Evolutionary conservation across 2,888 invertebrate species (phyloP).

Genomic region (Plebejus anna): DNA sequence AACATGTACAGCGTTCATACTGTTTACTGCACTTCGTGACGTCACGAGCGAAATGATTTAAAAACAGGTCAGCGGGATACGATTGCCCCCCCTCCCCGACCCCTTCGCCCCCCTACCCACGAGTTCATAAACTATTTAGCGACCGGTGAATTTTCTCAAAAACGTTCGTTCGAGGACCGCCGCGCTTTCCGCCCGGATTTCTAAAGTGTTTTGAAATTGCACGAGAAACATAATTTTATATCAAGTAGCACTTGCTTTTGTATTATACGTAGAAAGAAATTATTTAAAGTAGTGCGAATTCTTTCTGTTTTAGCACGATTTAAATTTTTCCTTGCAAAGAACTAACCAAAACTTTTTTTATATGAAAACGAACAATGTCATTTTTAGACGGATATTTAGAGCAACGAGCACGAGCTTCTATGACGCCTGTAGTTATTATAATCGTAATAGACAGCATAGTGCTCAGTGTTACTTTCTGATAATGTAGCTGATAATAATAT

Average conservation of each 20-base stretch:
- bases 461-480: no score
- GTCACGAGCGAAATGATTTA: constrained; percentile 13
- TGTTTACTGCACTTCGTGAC: background rate
- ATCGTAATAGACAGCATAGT: no score
- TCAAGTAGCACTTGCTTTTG: background rate
- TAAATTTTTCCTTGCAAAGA: background rate
- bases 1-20: background rate
- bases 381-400: no score
- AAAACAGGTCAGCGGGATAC: constrained; percentile 19
- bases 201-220: constrained; percentile 11
- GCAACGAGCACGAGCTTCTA: no score
- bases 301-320: background rate
- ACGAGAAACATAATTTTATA: constrained; percentile 1
- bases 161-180: constrained; percentile 8
- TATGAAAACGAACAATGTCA: no score
- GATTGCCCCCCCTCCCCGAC: background rate
- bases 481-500: no score
- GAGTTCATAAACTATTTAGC: constrained; percentile 10
- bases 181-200: background rate
- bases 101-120: background rate
- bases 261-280: background rate
- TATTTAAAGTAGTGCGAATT: background rate
- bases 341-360: no score
- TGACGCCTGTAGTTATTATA: no score
- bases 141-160: constrained; percentile 12